A percentile compares a stretch with the other conserved stretches of the same genome.
Evolutionary conservation across 2,797 vertebrate species (phyloP).

Genomic region (Mormyrops attenuatus): DNA sequence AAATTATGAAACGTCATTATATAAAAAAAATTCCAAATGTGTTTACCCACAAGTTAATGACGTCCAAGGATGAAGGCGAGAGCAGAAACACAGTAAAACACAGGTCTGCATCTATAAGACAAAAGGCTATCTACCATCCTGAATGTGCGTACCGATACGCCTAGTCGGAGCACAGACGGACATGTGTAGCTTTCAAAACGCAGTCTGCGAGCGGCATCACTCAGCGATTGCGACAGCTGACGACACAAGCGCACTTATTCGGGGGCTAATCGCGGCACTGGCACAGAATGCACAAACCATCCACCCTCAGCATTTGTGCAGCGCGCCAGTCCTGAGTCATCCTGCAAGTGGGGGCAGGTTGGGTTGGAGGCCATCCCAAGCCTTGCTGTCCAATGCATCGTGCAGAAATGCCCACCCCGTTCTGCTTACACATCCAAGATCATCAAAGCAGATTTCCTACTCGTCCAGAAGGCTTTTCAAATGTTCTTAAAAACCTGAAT

Average conservation of each 20-base stretch:
- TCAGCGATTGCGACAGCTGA: conserved; percentile 38
- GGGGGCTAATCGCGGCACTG: conserved; percentile 46
- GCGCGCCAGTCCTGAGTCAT: conserved; percentile 44
- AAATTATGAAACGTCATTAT: neutral
- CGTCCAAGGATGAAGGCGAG: neutral
- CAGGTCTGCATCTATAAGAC: neutral
- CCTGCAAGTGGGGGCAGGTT: conserved; percentile 10
- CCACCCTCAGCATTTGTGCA: conserved; percentile 54
- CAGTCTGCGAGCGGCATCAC: conserved; percentile 27
- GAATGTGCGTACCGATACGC: neutral
- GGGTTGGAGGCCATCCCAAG: neutral
- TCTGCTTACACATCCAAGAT: conserved; percentile 28
- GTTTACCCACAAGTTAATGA: neutral
- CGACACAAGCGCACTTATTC: conserved; percentile 46
- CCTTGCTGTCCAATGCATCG: neutral
- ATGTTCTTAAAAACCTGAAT: neutral
- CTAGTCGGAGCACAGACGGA: neutral
- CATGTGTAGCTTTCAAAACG: neutral
- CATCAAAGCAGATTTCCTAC: neutral
- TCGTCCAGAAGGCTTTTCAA: neutral
- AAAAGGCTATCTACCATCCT: neutral
- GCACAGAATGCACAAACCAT: conserved; percentile 50
- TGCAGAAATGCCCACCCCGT: conserved; percentile 20
- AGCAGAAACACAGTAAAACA: neutral
- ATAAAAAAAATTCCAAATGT: neutral